These are phyloP conservation scores for Acronicta psi DNA, from an alignment of 2,888 invertebrate species.

Conservation along the genomic window DNA sequence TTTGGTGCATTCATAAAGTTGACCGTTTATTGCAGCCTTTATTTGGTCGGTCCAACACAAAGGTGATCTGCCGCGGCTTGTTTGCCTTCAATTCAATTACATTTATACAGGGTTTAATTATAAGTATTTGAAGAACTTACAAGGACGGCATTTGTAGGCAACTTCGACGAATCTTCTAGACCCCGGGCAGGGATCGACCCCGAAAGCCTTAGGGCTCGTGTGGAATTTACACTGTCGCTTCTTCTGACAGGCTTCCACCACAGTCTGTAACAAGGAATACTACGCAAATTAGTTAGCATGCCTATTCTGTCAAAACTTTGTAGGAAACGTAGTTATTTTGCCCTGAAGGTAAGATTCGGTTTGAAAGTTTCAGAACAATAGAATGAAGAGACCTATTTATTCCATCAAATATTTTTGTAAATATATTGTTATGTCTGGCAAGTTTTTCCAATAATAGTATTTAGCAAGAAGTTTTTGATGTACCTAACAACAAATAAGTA, in stretches of 20 bases:
- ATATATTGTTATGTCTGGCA: background rate
- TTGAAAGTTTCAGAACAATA: slow-evolving; percentile 10
- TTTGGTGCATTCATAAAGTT: too few relatives aligned
- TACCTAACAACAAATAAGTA: too few relatives aligned
- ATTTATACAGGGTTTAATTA: too few relatives aligned
- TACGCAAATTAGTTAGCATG: slow-evolving; percentile 86
- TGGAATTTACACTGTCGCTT: slow-evolving; percentile 97
- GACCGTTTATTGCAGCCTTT: too few relatives aligned
- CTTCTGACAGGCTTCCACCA: slow-evolving; percentile 98
- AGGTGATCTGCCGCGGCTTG: too few relatives aligned
- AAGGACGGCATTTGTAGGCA: slow-evolving; percentile 98
- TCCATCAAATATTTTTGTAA: background rate
- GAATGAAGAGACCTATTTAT: slow-evolving; percentile 9
- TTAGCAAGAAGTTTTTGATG: background rate
- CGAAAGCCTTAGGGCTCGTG: slow-evolving; percentile 96
- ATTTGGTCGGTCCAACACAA: too few relatives aligned
- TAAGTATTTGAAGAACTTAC: slow-evolving; percentile 92
- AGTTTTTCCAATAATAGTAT: background rate
- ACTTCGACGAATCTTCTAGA: slow-evolving; percentile 98
- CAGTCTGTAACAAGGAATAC: slow-evolving; percentile 97
- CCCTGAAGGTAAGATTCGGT: slow-evolving; percentile 21
- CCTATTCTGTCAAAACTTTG: slow-evolving; percentile 61
- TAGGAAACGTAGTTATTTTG: slow-evolving; percentile 17
- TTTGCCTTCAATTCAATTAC: too few relatives aligned
- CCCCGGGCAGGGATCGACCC: slow-evolving; percentile 97